Evolutionary conservation across 2,797 vertebrate genomes (phyloP).

Genomic region (Leptatherina wallacei): DNA sequence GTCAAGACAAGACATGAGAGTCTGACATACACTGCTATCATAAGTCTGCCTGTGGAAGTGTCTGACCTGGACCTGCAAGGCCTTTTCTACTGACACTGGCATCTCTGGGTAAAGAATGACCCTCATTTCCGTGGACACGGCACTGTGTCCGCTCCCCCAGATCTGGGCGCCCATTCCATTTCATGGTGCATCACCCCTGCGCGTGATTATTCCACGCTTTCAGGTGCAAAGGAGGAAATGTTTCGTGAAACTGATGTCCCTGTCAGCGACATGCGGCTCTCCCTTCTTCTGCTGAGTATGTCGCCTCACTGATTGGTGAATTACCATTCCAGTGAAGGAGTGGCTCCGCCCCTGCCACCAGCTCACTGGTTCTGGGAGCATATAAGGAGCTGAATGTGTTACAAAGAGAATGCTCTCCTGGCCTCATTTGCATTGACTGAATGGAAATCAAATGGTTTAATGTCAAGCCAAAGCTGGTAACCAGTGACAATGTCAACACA

Average conservation of each 20-base stretch:
- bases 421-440: slow-evolving; percentile 86
- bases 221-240: slow-evolving; percentile 91
- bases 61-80: slow-evolving; percentile 62
- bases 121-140: slow-evolving; percentile 88
- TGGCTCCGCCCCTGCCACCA: slow-evolving; percentile 73
- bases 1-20: slow-evolving; percentile 17
- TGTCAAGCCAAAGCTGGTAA: slow-evolving; percentile 79
- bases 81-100: slow-evolving; percentile 66
- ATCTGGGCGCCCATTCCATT: slow-evolving; percentile 88
- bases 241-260: slow-evolving; percentile 94
- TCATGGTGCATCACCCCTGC: slow-evolving; percentile 88
- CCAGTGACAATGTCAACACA: slow-evolving; percentile 74
- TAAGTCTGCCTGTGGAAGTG: slow-evolving; percentile 33
- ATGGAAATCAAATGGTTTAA: slow-evolving; percentile 85
- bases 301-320: slow-evolving; percentile 90
- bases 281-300: slow-evolving; percentile 82
- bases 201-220: slow-evolving; percentile 88
- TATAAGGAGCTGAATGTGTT: slow-evolving; percentile 89
- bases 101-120: slow-evolving; percentile 84
- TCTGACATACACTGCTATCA: slow-evolving; percentile 25
- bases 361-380: slow-evolving; percentile 63
- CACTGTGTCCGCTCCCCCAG: slow-evolving; percentile 85
- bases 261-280: slow-evolving; percentile 87
- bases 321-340: slow-evolving; percentile 88
- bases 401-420: slow-evolving; percentile 79